Evolutionary conservation across 2,888 invertebrate species (phyloP), one percentile per base, ranked within the genome.

Genomic region (Cyclophora albipunctata): DNA sequence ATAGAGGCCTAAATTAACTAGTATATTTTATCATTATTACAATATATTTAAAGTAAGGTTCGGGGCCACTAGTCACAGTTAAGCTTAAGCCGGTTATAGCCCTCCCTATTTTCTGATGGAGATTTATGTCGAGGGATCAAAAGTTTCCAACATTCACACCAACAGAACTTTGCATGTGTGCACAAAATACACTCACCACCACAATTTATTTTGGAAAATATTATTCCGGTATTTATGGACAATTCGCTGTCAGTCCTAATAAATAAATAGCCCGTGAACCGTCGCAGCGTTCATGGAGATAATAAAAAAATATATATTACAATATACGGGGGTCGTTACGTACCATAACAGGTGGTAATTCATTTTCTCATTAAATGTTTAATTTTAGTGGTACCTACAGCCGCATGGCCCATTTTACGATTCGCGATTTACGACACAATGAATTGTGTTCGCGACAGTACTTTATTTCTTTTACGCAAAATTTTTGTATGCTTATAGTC

Each of bases 101-200:
- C 87, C 87, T 78, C 84, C 86, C 84, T 80, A 83, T 86, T 85
- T 88, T 86, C 82, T 85, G 87, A 88, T 88, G 86, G 84, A 86
- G 87, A 87, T 88, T 88, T 87, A 88, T 87, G 85, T 85, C 79
- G 76, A 77, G 82, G 88, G 86, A 87, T 87, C 87, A 87, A 87
- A 88, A 87, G 84, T 87, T 87, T 83, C 72, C 71, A 75, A 75
- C 80, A 75, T 78, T 72, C 81, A 75, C 78, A 77, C 73, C 69
- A 72, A 61, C 60, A 62, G 60, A 59, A 52, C 56, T 63, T 60
- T 66, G 50, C 51, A 54, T 70, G 67, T 72, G 70, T 71, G 66
- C 57, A 65, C 61, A 58, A 53, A 55, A 66, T 67, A 67, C 66
- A 56, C 61, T 74, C 73, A 64, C 71, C 63, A 60, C 64, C 71